Evolutionary conservation across 2,113 vertebrate genomes (phyloP).

Genomic region (Ammodytes marinus): DNA sequence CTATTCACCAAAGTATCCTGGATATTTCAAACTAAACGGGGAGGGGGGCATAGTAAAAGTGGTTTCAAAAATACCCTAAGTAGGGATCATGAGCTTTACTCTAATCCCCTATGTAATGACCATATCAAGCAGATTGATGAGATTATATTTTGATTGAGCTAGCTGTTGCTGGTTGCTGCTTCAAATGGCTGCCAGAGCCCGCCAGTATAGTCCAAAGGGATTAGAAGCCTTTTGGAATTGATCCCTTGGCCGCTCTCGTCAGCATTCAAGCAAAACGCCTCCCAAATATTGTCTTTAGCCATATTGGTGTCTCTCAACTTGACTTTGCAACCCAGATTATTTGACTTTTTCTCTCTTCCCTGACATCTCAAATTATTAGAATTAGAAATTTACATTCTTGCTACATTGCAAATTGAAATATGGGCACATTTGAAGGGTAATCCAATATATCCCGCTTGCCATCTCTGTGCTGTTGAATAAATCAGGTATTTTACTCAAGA

Average conservation of each 20-base stretch:
- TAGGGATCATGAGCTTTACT: conserved; percentile 50
- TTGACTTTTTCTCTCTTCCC: background rate
- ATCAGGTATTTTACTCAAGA: conserved; percentile 62
- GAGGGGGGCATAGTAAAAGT: conserved; percentile 1
- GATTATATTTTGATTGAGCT: conserved; percentile 63
- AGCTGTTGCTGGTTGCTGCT: conserved; percentile 43
- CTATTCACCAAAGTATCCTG: conserved; percentile 5
- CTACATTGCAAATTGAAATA: conserved; percentile 40
- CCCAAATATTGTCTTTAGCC: conserved; percentile 52
- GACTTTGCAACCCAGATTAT: conserved; percentile 17
- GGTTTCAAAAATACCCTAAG: conserved; percentile 18
- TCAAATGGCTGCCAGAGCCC: conserved; percentile 38
- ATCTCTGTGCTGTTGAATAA: conserved; percentile 58
- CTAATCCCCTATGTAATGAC: conserved; percentile 60
- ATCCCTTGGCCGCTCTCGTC: conserved; percentile 56
- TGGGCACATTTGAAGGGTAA: conserved; percentile 18
- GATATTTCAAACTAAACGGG: conserved; percentile 36
- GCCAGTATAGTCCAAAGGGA: conserved; percentile 48
- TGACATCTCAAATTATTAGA: background rate
- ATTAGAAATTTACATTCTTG: conserved; percentile 36
- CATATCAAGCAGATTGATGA: conserved; percentile 68
- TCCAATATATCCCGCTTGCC: conserved; percentile 25
- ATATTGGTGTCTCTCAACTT: conserved; percentile 36
- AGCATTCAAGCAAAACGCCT: conserved; percentile 42
- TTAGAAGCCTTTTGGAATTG: conserved; percentile 63